Evolutionary conservation across 2,113 vertebrate genomes (phyloP).

Genomic region (Phrynosoma blainvillii): DNA sequence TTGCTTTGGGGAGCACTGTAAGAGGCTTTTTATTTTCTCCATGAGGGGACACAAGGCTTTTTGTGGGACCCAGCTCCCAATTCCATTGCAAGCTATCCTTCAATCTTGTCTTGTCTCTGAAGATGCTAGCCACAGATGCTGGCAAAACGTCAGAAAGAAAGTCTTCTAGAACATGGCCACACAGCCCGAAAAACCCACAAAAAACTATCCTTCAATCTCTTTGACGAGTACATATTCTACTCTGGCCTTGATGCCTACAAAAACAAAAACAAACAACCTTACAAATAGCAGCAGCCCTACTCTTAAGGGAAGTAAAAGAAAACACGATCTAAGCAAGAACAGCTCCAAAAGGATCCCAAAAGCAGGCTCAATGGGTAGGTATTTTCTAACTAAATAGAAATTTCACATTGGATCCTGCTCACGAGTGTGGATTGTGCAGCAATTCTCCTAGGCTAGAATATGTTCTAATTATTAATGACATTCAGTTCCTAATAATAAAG

Average conservation of each 20-base stretch:
- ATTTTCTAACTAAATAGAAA: neutral
- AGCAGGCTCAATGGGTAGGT: neutral
- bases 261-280: neutral
- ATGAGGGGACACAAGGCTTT: neutral
- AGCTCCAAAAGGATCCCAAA: neutral
- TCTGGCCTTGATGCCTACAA: neutral
- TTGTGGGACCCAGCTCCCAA: neutral
- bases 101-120: too few relatives aligned
- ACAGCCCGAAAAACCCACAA: too few relatives aligned
- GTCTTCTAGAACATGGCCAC: too few relatives aligned
- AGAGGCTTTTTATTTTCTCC: neutral
- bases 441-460: neutral
- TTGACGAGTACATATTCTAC: neutral
- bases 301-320: neutral
- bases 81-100: neutral
- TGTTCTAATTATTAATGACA: neutral
- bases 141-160: too few relatives aligned
- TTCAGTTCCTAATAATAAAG: neutral
- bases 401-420: neutral
- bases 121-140: too few relatives aligned
- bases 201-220: neutral
- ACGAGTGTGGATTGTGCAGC: neutral
- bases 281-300: neutral
- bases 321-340: neutral
- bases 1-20: conserved; percentile 48